phyloP scores from a whole-genome alignment of 2,797 vertebrate genomes.

The Etheostoma perlongum region DNA sequence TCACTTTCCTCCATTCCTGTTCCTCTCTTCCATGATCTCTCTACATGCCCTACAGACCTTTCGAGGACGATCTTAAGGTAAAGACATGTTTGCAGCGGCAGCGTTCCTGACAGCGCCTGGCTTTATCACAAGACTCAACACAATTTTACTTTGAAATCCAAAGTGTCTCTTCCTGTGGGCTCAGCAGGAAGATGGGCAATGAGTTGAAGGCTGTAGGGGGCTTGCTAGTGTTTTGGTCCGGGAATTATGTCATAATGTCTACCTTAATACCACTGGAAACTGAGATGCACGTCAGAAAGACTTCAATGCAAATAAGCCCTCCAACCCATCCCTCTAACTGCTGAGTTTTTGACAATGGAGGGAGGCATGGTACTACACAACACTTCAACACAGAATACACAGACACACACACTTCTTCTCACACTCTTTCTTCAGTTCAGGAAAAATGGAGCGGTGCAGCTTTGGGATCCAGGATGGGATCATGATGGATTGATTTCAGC shows the following conservation, averaged over 20 bases:
- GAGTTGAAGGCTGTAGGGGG: constrained; percentile 18
- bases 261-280: constrained; percentile 41
- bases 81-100: constrained; percentile 18
- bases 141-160: constrained; percentile 63
- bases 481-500: constrained; percentile 25
- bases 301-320: constrained; percentile 31
- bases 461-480: constrained; percentile 31
- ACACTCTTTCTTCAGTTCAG: constrained; percentile 5
- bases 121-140: constrained; percentile 38
- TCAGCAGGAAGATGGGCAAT: background rate
- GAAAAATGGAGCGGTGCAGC: constrained; percentile 28
- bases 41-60: background rate
- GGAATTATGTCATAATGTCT: constrained; percentile 44
- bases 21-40: background rate
- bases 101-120: constrained; percentile 19
- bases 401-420: constrained; percentile 1
- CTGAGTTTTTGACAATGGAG: constrained; percentile 52
- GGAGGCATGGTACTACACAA: constrained; percentile 1
- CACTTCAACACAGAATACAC: background rate
- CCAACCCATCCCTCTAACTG: constrained; percentile 40
- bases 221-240: background rate
- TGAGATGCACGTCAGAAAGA: constrained; percentile 35
- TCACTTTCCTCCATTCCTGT: background rate
- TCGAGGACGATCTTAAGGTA: constrained; percentile 29
- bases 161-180: constrained; percentile 52